Conservation (phyloP, 2,113 vertebrate species). For the Sapajus apella region DNA sequence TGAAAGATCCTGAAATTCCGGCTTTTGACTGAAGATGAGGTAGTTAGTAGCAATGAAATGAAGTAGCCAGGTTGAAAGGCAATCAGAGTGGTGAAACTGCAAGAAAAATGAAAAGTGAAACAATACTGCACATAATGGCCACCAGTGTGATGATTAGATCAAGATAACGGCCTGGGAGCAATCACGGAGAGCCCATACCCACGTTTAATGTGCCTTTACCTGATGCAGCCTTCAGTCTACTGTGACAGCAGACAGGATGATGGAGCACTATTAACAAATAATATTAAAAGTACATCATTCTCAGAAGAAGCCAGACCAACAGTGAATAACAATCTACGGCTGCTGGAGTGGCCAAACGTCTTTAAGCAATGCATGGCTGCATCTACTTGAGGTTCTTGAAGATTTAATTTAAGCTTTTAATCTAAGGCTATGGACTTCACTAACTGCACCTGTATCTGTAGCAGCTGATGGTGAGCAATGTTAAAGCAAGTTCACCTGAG, state of each 20-base stretch:
- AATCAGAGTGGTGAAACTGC: slow-evolving; percentile 97
- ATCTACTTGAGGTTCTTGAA: not conserved
- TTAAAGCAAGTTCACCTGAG: not conserved
- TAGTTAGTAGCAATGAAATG: slow-evolving; percentile 99
- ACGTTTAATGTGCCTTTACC: accelerated
- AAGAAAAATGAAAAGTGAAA: slow-evolving; percentile 62
- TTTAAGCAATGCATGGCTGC: not conserved
- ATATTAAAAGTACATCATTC: not conserved
- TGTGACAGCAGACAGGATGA: not conserved
- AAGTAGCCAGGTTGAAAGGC: slow-evolving; percentile 96
- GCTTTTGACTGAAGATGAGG: slow-evolving; percentile 98
- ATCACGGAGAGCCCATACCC: accelerated
- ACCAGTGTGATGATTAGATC: accelerated
- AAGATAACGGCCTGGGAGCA: not conserved
- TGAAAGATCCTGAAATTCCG: slow-evolving; percentile 97
- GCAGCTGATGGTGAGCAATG: not conserved
- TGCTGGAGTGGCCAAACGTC: not conserved
- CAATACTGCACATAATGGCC: not conserved
- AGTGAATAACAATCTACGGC: not conserved
- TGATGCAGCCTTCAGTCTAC: not conserved
- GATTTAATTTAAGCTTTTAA: not conserved
- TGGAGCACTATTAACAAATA: not conserved
- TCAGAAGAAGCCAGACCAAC: not conserved
- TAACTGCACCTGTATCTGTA: not conserved
- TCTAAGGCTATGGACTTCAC: not conserved